phyloP scores from a whole-genome alignment of 2,113 vertebrate genomes.

The Ariopsis seemanni region DNA sequence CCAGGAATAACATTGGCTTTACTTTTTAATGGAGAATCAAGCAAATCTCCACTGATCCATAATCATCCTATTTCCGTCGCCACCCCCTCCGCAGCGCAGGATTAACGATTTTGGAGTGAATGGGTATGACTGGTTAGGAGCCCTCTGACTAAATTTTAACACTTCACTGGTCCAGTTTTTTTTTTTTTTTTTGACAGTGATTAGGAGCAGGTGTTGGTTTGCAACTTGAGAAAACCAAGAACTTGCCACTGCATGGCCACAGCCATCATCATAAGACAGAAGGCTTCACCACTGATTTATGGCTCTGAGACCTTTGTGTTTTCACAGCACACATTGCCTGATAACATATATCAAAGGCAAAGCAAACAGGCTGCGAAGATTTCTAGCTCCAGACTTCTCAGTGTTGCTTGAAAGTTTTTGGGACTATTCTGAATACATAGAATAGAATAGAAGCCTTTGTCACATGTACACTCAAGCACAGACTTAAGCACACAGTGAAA shows the following conservation, averaged over 20 bases:
- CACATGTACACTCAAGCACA: no score
- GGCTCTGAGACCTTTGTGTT: constrained; percentile 61
- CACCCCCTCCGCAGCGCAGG: constrained; percentile 43
- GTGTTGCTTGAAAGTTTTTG: not conserved
- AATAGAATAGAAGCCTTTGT: no score
- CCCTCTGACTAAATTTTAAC: constrained; percentile 64
- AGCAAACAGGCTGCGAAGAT: not conserved
- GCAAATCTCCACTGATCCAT: constrained; percentile 61
- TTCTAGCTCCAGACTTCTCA: not conserved
- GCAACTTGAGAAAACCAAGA: constrained; percentile 45
- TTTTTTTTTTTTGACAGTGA: constrained; percentile 63
- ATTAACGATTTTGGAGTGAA: constrained; percentile 39
- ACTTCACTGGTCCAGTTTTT: constrained; percentile 59
- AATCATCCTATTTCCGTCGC: constrained; percentile 53
- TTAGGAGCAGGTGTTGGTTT: constrained; percentile 74
- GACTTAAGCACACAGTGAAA: no score
- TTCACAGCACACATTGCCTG: constrained; percentile 65
- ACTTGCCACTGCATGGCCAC: constrained; percentile 25
- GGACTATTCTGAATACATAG: not conserved
- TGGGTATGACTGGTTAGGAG: constrained; percentile 37
- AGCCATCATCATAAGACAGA: constrained; percentile 39
- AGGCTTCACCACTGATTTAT: constrained; percentile 70
- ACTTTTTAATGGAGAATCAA: constrained; percentile 44
- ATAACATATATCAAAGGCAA: constrained; percentile 56
- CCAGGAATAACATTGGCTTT: constrained; percentile 9